Conservation (phyloP, 2,888 invertebrate species). For the Epinotia bilunana region DNA sequence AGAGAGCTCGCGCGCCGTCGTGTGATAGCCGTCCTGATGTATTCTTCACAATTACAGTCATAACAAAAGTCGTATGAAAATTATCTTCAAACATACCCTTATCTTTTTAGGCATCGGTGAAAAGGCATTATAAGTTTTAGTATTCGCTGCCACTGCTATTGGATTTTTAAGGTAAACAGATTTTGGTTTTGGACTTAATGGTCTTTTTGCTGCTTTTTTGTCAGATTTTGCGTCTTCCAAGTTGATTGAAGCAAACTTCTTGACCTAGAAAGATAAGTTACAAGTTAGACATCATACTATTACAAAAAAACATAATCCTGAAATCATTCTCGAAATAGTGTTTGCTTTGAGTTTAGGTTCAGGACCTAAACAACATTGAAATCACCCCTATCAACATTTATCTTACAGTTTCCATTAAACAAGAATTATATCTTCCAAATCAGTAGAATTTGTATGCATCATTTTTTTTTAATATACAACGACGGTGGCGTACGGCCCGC, state of each 20-base stretch:
- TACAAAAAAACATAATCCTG: neutral
- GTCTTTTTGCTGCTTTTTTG: constrained; percentile 68
- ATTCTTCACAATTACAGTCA: too few species aligned
- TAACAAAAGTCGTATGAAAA: too few species aligned
- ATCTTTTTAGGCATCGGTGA: constrained; percentile 66
- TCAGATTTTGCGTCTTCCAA: constrained; percentile 64
- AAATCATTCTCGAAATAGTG: neutral
- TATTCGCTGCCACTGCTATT: constrained; percentile 56
- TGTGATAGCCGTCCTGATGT: too few species aligned
- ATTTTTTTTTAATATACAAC: too few species aligned
- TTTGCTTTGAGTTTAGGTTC: too few species aligned
- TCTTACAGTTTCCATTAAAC: too few species aligned
- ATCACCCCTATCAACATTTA: too few species aligned
- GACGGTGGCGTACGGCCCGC: too few species aligned
- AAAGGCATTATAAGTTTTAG: constrained; percentile 52
- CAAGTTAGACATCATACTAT: neutral
- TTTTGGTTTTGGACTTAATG: constrained; percentile 69
- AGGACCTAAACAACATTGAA: neutral
- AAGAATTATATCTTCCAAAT: too few species aligned
- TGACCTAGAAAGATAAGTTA: constrained; percentile 63
- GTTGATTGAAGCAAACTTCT: constrained; percentile 77
- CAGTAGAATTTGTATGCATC: too few species aligned
- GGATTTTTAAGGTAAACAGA: constrained; percentile 63
- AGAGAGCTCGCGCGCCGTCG: too few species aligned
- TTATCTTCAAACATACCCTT: constrained; percentile 62